Conservation (phyloP, 2,888 invertebrate genomes). For the Mimumesa dahlbomi region DNA sequence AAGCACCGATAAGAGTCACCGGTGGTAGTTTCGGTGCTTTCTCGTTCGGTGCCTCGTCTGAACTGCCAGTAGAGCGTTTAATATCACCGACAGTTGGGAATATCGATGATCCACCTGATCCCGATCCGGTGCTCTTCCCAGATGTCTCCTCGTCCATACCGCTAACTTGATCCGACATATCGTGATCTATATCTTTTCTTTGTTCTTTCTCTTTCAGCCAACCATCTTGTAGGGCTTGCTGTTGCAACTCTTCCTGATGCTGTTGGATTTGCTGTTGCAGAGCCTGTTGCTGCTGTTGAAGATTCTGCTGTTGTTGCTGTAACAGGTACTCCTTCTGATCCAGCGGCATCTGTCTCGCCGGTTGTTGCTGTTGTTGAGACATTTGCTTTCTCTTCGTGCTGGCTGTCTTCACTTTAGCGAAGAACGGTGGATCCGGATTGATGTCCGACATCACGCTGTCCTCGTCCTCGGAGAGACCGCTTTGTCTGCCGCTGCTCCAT, state of each 20-base stretch:
- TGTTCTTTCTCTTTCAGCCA: slow-evolving; percentile 83
- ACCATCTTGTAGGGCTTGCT: slow-evolving; percentile 74
- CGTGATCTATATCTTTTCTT: slow-evolving; percentile 83
- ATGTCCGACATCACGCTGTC: slow-evolving; percentile 88
- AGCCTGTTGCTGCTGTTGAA: slow-evolving; percentile 66
- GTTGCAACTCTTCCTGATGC: slow-evolving; percentile 73
- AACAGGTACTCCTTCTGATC: slow-evolving; percentile 56
- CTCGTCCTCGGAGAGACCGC: slow-evolving; percentile 86
- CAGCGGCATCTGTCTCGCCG: slow-evolving; percentile 56
- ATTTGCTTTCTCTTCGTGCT: slow-evolving; percentile 78
- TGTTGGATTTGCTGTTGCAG: slow-evolving; percentile 72
- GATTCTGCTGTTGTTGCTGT: slow-evolving; percentile 52
- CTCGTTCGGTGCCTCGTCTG: slow-evolving; percentile 83
- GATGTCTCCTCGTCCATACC: slow-evolving; percentile 83
- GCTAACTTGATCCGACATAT: slow-evolving; percentile 83
- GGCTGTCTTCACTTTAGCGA: slow-evolving; percentile 83
- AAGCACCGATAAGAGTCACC: slow-evolving; percentile 83
- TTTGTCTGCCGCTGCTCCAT: slow-evolving; percentile 87
- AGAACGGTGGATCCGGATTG: slow-evolving; percentile 84
- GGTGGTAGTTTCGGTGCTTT: slow-evolving; percentile 81
- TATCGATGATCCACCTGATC: slow-evolving; percentile 84
- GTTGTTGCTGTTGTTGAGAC: slow-evolving; percentile 40
- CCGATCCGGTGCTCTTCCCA: slow-evolving; percentile 83
- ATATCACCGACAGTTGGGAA: slow-evolving; percentile 90
- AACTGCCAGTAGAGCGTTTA: slow-evolving; percentile 84